Evolutionary conservation across 2,113 vertebrate species (phyloP).

Genomic region (Desmodus rotundus): DNA sequence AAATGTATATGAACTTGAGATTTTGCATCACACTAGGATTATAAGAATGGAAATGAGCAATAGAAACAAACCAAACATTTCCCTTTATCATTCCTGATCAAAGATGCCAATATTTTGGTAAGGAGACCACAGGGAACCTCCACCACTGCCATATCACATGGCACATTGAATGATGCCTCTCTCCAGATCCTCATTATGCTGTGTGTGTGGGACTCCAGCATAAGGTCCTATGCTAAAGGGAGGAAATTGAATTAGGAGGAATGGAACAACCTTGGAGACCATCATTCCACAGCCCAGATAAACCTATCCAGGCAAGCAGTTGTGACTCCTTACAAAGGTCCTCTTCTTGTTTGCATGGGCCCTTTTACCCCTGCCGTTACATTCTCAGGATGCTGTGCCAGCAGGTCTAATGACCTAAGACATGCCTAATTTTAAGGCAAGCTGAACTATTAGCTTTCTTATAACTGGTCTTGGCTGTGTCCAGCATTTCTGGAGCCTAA

Average conservation of each 20-base stretch:
- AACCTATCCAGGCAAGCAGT: neutral
- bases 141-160: accelerated
- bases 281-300: neutral
- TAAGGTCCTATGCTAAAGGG: neutral
- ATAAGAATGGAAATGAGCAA: neutral
- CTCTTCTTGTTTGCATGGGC: neutral
- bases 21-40: neutral
- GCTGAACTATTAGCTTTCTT: neutral
- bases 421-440: neutral
- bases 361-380: neutral
- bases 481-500: neutral
- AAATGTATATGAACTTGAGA: neutral
- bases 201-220: neutral
- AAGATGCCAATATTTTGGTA: neutral
- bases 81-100: neutral
- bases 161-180: neutral
- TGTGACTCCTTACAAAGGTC: neutral
- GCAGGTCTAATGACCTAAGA: neutral
- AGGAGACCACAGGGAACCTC: neutral
- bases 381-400: neutral
- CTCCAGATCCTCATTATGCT: neutral
- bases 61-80: neutral
- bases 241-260: neutral
- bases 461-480: neutral
- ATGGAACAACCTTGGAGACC: neutral